A percentile compares a stretch with the other conserved stretches of the same genome.
These are phyloP conservation scores for Pristionchus pacificus DNA, from an alignment of 1,140 invertebrate species.

Conservation along the genomic window DNA sequence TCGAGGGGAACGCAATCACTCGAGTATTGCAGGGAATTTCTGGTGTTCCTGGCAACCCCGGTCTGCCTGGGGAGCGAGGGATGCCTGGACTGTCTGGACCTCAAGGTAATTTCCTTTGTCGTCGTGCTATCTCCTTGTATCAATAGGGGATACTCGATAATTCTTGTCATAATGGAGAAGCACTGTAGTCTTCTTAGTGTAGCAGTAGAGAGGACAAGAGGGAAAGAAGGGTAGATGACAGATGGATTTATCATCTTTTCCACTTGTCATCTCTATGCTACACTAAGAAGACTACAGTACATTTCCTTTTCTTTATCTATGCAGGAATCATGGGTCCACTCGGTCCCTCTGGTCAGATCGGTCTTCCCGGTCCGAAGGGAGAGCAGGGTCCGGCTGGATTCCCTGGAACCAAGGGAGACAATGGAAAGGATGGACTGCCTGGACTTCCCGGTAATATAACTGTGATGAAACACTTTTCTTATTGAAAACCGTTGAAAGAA, in stretches of 20 bases:
- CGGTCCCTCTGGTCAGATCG: constrained; percentile 35
- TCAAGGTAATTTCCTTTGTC: constrained; percentile 24
- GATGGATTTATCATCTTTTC: too few species aligned
- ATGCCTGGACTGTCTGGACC: constrained; percentile 37
- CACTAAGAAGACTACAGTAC: too few species aligned
- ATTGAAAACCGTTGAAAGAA: background rate
- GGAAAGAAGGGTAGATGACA: too few species aligned
- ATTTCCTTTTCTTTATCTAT: too few species aligned
- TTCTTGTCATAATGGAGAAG: too few species aligned
- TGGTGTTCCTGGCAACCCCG: constrained; percentile 36
- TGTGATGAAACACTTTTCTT: background rate
- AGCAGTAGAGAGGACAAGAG: too few species aligned
- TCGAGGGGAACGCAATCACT: background rate
- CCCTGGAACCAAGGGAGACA: constrained; percentile 32
- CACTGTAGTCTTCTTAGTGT: too few species aligned
- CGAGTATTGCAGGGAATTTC: constrained; percentile 17
- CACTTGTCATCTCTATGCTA: too few species aligned
- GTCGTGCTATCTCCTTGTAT: too few species aligned
- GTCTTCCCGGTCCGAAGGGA: constrained; percentile 35
- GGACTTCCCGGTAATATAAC: constrained; percentile 20
- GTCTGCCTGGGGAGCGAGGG: constrained; percentile 36
- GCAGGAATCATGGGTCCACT: constrained; percentile 40
- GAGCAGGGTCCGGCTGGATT: constrained; percentile 32
- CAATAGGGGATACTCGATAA: too few species aligned
- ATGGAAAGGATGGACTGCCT: constrained; percentile 36